phyloP scores from a whole-genome alignment of 1,140 invertebrate species.

The Pseudomyrmex dendroicus region DNA sequence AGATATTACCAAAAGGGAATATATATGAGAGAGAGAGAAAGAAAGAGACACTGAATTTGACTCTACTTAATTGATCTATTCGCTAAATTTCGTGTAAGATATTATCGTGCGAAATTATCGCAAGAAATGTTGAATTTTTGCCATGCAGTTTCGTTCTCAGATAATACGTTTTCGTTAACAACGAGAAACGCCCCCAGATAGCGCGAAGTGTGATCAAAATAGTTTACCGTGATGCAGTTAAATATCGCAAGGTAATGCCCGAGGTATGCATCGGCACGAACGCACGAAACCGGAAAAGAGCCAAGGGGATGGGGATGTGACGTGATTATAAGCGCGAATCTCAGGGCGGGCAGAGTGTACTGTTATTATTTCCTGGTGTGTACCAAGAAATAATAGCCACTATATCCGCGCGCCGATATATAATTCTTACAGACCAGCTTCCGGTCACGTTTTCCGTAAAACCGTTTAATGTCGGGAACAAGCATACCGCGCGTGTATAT shows the following conservation, averaged over 20 bases:
- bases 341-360: neutral
- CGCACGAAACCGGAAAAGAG: slow-evolving; percentile 11
- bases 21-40: neutral
- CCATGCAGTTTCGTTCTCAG: neutral
- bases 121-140: neutral
- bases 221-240: slow-evolving; percentile 9
- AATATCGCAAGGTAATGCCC: slow-evolving; percentile 21
- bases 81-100: neutral
- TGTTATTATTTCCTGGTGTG: too few relatives aligned
- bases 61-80: neutral
- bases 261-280: slow-evolving; percentile 9
- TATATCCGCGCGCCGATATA: slow-evolving; percentile 7
- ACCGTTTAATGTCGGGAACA: neutral
- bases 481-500: neutral
- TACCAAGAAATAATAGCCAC: slow-evolving; percentile 27
- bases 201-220: neutral
- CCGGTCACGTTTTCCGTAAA: neutral
- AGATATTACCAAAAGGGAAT: neutral
- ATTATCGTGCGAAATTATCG: neutral
- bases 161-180: neutral
- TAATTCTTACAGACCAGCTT: slow-evolving; percentile 40
- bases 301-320: neutral
- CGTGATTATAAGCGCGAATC: slow-evolving; percentile 18
- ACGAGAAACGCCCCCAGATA: neutral
- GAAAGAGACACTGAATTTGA: neutral